phyloP scores from a whole-genome alignment of 2,113 vertebrate species.

The Gasterosteus nipponicus region DNA sequence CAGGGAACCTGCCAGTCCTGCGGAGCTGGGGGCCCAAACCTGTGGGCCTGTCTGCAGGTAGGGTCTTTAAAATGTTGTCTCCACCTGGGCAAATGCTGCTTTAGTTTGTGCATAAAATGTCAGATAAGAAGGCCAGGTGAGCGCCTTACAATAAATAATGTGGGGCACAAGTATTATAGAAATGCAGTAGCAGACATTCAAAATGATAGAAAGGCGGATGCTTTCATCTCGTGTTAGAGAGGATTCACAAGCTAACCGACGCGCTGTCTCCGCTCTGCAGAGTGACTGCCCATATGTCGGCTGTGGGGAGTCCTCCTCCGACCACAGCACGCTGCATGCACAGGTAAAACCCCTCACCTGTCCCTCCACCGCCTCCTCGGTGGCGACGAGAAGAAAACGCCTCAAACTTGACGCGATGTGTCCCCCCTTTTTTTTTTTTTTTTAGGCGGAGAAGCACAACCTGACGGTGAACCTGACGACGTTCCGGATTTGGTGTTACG shows the following conservation, averaged over 20 bases:
- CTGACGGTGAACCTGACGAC: constrained; percentile 98
- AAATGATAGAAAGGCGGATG: background rate
- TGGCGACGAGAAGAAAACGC: background rate
- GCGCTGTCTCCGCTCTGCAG: constrained; percentile 69
- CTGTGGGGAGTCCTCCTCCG: constrained; percentile 94
- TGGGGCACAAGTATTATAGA: constrained; percentile 7
- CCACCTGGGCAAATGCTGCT: background rate
- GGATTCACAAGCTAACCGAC: background rate
- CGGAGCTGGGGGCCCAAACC: constrained; percentile 92
- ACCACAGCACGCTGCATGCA: constrained; percentile 96
- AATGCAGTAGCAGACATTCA: background rate
- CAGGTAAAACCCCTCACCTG: constrained; percentile 83
- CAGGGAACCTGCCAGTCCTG: constrained; percentile 97
- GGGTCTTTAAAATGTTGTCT: constrained; percentile 9
- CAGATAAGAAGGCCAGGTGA: no score
- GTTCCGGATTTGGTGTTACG: constrained; percentile 95
- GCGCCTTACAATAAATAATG: constrained; percentile 35
- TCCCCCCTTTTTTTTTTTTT: background rate
- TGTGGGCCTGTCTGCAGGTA: constrained; percentile 99
- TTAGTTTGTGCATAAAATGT: background rate
- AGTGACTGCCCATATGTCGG: constrained; percentile 92
- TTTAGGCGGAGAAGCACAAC: constrained; percentile 91
- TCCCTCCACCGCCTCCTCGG: background rate
- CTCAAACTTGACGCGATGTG: background rate
- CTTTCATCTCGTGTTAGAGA: background rate